Evolutionary conservation across 2,888 invertebrate genomes (phyloP).

Genomic region (Hemicrepidius hirtus): DNA sequence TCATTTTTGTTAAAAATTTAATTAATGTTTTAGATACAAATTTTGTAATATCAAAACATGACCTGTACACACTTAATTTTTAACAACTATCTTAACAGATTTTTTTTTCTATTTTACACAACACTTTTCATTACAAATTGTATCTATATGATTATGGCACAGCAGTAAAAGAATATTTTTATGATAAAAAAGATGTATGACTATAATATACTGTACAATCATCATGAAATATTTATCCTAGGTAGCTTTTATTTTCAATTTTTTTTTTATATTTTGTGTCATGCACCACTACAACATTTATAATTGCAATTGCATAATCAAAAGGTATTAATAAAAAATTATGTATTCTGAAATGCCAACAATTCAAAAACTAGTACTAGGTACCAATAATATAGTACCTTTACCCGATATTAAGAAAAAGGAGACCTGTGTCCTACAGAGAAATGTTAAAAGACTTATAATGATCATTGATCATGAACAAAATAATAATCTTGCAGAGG

Average conservation of each 20-base stretch:
- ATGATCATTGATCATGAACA: too few relatives aligned
- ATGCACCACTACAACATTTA: neutral
- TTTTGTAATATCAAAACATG: constrained; percentile 33
- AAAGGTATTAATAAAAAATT: too few relatives aligned
- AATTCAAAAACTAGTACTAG: too few relatives aligned
- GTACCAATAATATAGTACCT: too few relatives aligned
- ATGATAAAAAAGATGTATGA: constrained; percentile 21
- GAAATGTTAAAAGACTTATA: too few relatives aligned
- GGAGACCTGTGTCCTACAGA: too few relatives aligned
- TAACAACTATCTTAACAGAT: constrained; percentile 13
- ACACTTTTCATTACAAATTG: constrained; percentile 29
- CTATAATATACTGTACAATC: constrained; percentile 33
- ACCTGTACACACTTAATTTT: neutral
- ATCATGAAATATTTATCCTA: constrained; percentile 19
- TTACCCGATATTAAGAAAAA: too few relatives aligned
- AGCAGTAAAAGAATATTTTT: constrained; percentile 44
- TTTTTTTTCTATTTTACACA: constrained; percentile 25
- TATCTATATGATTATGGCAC: constrained; percentile 38
- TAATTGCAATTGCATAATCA: too few relatives aligned
- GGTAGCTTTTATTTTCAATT: constrained; percentile 19
- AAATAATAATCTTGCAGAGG: too few relatives aligned
- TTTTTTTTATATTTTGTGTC: neutral
- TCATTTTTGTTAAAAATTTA: constrained; percentile 39
- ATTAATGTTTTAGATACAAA: constrained; percentile 29
- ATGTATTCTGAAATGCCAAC: too few relatives aligned